Base-by-base conservation (phyloP, 2,888 invertebrate genomes). In the Nephrocerus scutellatus region DNA sequence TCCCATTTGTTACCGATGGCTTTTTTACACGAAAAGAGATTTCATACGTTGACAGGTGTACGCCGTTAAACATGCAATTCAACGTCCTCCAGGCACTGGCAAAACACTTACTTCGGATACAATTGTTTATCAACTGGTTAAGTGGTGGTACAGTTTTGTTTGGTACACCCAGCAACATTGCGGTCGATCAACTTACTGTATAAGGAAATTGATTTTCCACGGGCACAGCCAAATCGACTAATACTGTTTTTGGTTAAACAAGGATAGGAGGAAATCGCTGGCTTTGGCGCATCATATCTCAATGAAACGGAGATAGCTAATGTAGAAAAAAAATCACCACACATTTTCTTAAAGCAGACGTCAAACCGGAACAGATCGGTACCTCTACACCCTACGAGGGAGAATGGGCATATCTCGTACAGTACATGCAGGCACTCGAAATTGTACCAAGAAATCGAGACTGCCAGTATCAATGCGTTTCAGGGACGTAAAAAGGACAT, bases 41-140 rank as follows among this genome's bases (percentile, higher is more conserved):
- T 75, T 99, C 36, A 99, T 99, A 71, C 81, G 96, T 46, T 96
- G 93, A 0, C 98, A 96, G 74, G 81, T 96, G 3, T 96, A 93
- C 63, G 98, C 98, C 0, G 96, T 98, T 0, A 96, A 97, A 63
- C 96, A 97, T 61, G 97, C 96, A 0, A 75, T 99, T 3, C 96
- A 96, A 63, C 77, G 95, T 6, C 97, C 64, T 0, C 95, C 96
- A 0, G 68, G 68, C 8, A 97, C 97, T 0, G 97, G 97, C 5
- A 98, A 99, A 71, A 99, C 98, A 0, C 98, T 98, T 0, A 99
- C 98, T 0, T 97, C 97, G 2, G 98, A 98, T 1, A 96, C 97
- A 1, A 93, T 99, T 51, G 98, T 99, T 3, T 98, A 96, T 66
- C 98, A 99, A 63, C 72, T 99, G 41, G 93, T 91, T 1, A 85